phyloP scores from a whole-genome alignment of 1,140 invertebrate genomes.

The Coelopa frigida region DNA sequence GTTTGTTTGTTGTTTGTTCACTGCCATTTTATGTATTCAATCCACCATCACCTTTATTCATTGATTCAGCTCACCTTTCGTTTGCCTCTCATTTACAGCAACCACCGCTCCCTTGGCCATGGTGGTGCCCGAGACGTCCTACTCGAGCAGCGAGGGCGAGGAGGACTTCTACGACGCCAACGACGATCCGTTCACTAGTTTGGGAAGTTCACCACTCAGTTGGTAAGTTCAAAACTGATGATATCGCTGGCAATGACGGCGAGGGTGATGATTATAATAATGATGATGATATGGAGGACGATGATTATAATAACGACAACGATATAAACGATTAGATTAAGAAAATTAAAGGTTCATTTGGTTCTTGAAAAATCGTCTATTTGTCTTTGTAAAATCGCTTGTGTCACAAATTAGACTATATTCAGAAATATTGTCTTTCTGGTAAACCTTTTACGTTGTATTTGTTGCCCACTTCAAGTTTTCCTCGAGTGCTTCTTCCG shows the following conservation, averaged over 20 bases:
- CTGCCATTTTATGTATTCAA: conserved; percentile 1
- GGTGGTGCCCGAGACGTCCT: conserved; percentile 77
- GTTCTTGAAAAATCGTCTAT: no score
- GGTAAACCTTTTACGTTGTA: no score
- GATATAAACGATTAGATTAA: neutral
- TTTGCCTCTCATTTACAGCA: conserved; percentile 16
- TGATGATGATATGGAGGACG: neutral
- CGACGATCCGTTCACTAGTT: conserved; percentile 59
- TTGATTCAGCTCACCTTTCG: neutral
- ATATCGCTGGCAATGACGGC: neutral
- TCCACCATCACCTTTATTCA: neutral
- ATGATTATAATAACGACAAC: neutral
- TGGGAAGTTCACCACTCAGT: conserved; percentile 46
- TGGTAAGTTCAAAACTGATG: conserved; percentile 29
- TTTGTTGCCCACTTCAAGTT: no score
- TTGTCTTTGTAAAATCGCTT: no score
- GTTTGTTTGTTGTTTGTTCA: conserved; percentile 2
- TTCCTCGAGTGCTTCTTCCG: no score
- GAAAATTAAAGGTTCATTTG: no score
- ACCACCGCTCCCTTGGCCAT: conserved; percentile 38
- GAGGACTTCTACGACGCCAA: conserved; percentile 95
- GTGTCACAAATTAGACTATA: no score
- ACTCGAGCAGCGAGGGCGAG: conserved; percentile 94
- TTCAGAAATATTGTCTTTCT: no score
- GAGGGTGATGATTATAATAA: neutral